Base-by-base conservation (phyloP, 2,888 invertebrate species). In the Thalpophila matura region DNA sequence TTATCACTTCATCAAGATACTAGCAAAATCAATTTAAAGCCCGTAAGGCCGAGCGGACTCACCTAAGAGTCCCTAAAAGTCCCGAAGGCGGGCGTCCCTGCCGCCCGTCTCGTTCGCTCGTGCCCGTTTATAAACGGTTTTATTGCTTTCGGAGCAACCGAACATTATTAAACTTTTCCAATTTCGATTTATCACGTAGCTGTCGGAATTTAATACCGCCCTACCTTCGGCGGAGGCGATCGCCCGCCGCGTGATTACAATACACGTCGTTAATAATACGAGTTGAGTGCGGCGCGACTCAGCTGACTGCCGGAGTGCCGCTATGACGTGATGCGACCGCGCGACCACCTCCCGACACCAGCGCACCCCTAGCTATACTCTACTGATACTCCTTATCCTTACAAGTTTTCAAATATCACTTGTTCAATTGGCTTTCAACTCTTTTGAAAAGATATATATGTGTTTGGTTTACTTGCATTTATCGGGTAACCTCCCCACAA, bases 141-240 rank as follows among this genome's bases (percentile, higher is more conserved):
- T 95, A 95, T 95, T 95, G 95, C 95, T 94, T 94, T 94, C 94
- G 94, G 94, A 94, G 95, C 94, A 94, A 94, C 94, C 94, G 95
- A 95, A 95, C 95, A 95, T 95, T 95, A 95, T 95, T 95, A 95
- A 95, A 95, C 95, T 95, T 95, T 95, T 95, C 95, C 95, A 95
- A 95, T 95, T 95, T 95, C 95, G 95, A 95, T 95, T 95, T 95
- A 95, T 95, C 95, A 95, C 95, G 95, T 95, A 95, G 95, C 94
- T 95, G 95, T 95, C 95, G 95, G 95, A 95, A 95, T 95, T 95
- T 95, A 95, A 95, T 95, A 95, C 95, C 95, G 93, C 94, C 94
- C 94, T 93, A 95, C 94, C 95, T 95, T 95, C 94, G 90, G 89
- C 91, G 93, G 89, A 93, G 94, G 93, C 94, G 94, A 94, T 94